phyloP scores from a whole-genome alignment of 2,113 vertebrate species.

The Mesoclemmys tuberculata region DNA sequence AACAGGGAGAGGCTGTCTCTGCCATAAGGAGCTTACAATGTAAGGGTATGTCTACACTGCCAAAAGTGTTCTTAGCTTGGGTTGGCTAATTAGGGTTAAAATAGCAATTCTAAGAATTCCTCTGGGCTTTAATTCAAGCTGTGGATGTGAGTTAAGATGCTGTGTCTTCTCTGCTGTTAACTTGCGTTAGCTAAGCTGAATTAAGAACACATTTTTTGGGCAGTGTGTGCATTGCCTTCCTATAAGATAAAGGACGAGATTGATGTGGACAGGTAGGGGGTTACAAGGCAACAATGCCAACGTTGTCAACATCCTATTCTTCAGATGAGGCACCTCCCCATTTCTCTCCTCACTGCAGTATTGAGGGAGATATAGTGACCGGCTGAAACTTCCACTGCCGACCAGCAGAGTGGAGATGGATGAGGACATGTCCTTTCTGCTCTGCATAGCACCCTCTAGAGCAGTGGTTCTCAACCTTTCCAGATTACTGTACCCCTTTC shows the following conservation, averaged over 20 bases:
- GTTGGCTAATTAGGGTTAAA: not conserved
- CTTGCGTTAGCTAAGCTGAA: not conserved
- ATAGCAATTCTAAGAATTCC: not conserved
- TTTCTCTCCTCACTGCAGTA: not conserved
- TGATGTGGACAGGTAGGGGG: too few species aligned
- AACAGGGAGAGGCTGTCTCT: not conserved
- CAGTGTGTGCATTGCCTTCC: not conserved
- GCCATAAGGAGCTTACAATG: not conserved
- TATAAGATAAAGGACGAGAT: not conserved
- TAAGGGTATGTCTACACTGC: not conserved
- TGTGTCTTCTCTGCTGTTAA: not conserved
- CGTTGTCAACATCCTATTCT: not conserved
- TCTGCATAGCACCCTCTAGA: accelerated
- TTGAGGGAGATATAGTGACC: not conserved
- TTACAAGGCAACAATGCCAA: not conserved
- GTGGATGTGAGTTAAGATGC: not conserved
- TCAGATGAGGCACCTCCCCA: not conserved
- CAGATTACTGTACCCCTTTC: too few species aligned
- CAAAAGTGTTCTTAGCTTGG: not conserved
- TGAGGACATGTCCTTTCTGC: not conserved
- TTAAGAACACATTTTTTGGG: not conserved
- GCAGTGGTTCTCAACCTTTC: too few species aligned
- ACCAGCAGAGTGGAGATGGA: not conserved
- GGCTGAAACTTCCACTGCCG: not conserved
- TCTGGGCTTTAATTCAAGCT: too few species aligned